Conservation (phyloP, 2,888 invertebrate species). For the Cryptophagus acutangulus region DNA sequence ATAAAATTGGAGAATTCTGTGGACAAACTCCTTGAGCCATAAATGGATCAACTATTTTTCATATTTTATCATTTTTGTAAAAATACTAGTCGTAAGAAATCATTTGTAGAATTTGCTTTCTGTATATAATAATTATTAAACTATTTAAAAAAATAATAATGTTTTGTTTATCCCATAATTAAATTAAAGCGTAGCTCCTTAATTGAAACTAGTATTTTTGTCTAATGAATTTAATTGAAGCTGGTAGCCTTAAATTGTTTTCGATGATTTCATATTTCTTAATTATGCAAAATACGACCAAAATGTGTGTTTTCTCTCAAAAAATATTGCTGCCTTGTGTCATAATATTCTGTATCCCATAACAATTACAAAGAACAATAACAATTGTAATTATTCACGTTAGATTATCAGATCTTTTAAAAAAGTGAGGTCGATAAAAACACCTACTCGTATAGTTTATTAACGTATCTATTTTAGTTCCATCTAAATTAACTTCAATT, state of each 20-base stretch:
- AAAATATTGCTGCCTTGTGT: neutral
- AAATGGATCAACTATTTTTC: no score
- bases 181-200: no score
- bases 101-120: neutral
- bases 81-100: neutral
- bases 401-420: slow-evolving; percentile 4
- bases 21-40: slow-evolving; percentile 48
- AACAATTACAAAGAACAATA: slow-evolving; percentile 7
- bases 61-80: neutral
- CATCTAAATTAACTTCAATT: no score
- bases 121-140: neutral
- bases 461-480: no score
- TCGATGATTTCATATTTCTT: no score
- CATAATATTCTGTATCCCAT: slow-evolving; percentile 5
- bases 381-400: slow-evolving; percentile 3
- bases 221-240: neutral
- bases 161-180: neutral
- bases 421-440: slow-evolving; percentile 4
- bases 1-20: slow-evolving; percentile 70
- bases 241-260: no score
- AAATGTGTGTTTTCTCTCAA: no score
- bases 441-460: neutral
- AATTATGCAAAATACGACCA: no score
- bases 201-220: neutral
- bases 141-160: neutral